Evolutionary conservation across 37 sponge, comb jelly and placozoan species (phyloP).

Genomic region (Cliona cf. orientalis): DNA sequence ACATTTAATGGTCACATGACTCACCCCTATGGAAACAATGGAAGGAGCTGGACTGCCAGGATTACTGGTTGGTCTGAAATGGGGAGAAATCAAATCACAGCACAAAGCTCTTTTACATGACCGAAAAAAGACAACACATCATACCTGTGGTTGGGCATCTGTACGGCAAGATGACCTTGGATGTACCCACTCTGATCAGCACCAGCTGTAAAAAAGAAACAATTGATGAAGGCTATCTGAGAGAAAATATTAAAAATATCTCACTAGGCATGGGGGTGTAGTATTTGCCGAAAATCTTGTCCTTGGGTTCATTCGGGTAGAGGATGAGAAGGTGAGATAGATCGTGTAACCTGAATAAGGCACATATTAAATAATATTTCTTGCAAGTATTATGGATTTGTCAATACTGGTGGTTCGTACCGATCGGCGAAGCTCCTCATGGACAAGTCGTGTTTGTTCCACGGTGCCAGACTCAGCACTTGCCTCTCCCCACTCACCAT

Average conservation of each 20-base stretch:
- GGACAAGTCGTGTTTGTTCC: slow-evolving; percentile 76
- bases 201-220: not conserved
- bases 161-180: not conserved
- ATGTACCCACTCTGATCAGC: not conserved
- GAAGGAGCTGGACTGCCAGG: slow-evolving; percentile 73
- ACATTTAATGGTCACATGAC: not conserved
- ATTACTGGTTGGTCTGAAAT: not conserved
- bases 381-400: not conserved
- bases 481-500: slow-evolving; percentile 57
- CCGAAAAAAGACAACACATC: not conserved
- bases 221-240: not conserved
- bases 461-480: slow-evolving; percentile 80
- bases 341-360: slow-evolving; percentile 75
- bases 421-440: slow-evolving; percentile 85
- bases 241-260: not conserved
- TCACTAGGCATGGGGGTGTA: slow-evolving; percentile 67
- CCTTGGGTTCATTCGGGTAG: slow-evolving; percentile 85
- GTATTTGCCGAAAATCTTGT: slow-evolving; percentile 83
- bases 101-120: too few relatives aligned
- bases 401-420: slow-evolving; percentile 23
- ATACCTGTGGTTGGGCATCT: not conserved
- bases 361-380: not conserved
- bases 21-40: slow-evolving; percentile 58
- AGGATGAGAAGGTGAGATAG: slow-evolving; percentile 73
- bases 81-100: not conserved